A percentile compares a stretch with the other conserved stretches of the same genome.
phyloP scores from a whole-genome alignment of 2,113 vertebrate genomes.

The Macquaria ambigua region DNA sequence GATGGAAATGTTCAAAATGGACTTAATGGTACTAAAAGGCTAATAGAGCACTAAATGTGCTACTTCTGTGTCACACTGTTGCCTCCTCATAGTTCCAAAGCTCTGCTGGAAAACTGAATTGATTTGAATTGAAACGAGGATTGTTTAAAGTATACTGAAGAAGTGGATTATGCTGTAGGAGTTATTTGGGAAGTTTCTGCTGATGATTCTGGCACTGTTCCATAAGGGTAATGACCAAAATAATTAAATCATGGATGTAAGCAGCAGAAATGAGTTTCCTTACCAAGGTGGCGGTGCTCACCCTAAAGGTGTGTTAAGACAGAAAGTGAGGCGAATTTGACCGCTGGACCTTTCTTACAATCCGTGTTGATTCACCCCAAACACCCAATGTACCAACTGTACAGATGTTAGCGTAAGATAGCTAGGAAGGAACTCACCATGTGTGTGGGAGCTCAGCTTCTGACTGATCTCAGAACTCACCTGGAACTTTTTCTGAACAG shows the following conservation, averaged over 20 bases:
- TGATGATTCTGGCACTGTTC: background rate
- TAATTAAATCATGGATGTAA: background rate
- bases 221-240: background rate
- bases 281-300: background rate
- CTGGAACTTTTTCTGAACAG: too few species aligned
- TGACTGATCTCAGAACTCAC: background rate
- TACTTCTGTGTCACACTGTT: background rate
- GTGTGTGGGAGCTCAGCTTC: background rate
- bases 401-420: background rate
- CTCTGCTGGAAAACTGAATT: background rate
- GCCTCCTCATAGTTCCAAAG: background rate
- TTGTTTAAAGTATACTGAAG: background rate
- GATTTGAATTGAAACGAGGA: background rate
- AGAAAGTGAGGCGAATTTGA: background rate
- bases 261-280: background rate
- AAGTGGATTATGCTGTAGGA: background rate
- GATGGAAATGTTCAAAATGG: background rate
- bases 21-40: background rate
- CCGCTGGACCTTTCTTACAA: background rate
- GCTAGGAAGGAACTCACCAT: background rate
- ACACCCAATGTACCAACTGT: background rate
- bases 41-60: background rate
- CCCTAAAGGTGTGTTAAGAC: background rate
- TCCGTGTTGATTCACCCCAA: background rate
- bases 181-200: conserved; percentile 3